These are phyloP conservation scores for Rhabdornis inornatus DNA, from an alignment of 2,113 vertebrate species.

Conservation along the genomic window DNA sequence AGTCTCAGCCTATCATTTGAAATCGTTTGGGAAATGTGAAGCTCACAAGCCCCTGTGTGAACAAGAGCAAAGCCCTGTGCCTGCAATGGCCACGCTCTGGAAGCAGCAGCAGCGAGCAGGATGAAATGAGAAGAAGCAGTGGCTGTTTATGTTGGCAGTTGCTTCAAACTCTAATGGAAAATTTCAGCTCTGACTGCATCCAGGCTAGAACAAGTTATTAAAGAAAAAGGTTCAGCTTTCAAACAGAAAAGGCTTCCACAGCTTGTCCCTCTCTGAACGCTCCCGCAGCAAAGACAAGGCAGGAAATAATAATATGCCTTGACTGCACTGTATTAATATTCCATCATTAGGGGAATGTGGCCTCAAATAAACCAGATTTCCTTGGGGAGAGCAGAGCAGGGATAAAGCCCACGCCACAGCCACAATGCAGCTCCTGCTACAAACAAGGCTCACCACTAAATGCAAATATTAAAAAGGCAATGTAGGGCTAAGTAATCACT, in stretches of 20 bases:
- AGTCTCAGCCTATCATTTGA: neutral
- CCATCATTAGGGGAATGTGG: neutral
- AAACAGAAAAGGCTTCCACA: slow-evolving; percentile 26
- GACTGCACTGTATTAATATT: slow-evolving; percentile 12
- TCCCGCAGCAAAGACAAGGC: neutral
- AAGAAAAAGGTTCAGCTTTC: slow-evolving; percentile 43
- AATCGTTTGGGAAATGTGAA: neutral
- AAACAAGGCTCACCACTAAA: neutral
- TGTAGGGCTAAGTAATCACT: neutral
- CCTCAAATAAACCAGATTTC: slow-evolving; percentile 3
- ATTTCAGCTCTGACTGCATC: slow-evolving; percentile 55
- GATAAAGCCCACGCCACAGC: neutral
- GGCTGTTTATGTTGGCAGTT: slow-evolving; percentile 63
- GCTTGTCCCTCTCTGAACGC: neutral
- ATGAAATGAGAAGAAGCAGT: slow-evolving; percentile 43
- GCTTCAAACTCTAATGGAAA: slow-evolving; percentile 63
- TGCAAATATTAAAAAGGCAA: neutral
- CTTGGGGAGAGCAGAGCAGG: neutral
- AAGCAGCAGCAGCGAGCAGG: neutral
- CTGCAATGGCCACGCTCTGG: neutral
- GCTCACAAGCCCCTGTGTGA: neutral
- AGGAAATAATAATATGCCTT: slow-evolving; percentile 19
- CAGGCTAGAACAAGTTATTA: slow-evolving; percentile 43
- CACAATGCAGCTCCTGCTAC: neutral
- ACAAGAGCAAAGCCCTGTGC: neutral